Base-by-base conservation (phyloP, 2,797 vertebrate species). In the Darevskia nairensis region DNA sequence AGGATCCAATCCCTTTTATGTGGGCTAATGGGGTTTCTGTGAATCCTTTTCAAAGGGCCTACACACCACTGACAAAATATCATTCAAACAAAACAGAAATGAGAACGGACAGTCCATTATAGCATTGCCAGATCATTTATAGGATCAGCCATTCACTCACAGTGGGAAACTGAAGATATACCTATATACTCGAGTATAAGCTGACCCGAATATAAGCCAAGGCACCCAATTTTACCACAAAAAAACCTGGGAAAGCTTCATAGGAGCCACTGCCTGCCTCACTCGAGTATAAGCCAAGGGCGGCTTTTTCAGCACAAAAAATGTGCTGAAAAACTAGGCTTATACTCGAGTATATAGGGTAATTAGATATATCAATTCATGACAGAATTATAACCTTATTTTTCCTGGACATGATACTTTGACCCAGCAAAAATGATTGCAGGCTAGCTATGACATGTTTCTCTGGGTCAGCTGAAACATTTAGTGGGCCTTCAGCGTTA, bases 301-400 rank as follows among this genome's bases (percentile, higher is more conserved):
- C n/a, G n/a, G n/a, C n/a, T n/a, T n/a, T n/a, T n/a, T n/a, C n/a
- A n/a, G n/a, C n/a, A n/a, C n/a, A n/a, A n/a, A n/a, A n/a, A n/a
- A n/a, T n/a, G n/a, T n/a, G n/a, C n/a, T n/a, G n/a, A n/a, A n/a
- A n/a, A n/a, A n/a, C n/a, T n/a, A n/a, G n/a, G n/a, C n/a, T n/a
- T n/a, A n/a, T n/a, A n/a, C n/a, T n/a, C n/a, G n/a, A n/a, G n/a
- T n/a, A n/a, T n/a, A n/a, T n/a, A n/a, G n/a, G n/a, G n/a, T 35
- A 35, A 94, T 94, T 92, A 94, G 82, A 78, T 64, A 3, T 85
- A 91, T 91, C 94, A 93, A 84, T 92, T 85, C 81, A 90, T 82
- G 81, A 89, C 80, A 85, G 50, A 82, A 79, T 81, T 8, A 92
- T 75, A 90, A 74, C 0, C 66, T 59, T 80, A 29, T n/a, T 90